Percentiles rank a stretch among this genome's conserved stretches.
Conservation (phyloP, 2,888 invertebrate species). For the Oegoconia quadripuncta region DNA sequence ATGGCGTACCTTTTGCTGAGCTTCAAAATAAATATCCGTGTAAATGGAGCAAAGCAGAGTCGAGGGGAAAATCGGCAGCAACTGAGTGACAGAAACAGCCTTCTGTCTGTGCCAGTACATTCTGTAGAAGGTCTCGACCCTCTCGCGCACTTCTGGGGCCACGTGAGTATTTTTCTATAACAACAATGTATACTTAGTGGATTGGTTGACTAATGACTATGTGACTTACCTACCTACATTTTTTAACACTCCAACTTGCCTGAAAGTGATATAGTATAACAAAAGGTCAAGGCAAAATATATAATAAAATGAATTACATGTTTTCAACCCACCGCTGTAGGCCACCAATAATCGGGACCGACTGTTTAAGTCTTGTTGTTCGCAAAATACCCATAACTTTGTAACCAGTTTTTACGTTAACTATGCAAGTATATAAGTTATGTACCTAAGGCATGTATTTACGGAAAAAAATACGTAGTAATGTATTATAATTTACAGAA, state of each 20-base stretch:
- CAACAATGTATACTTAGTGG: not conserved
- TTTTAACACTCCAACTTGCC: no score
- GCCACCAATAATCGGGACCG: not conserved
- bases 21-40: constrained; percentile 60
- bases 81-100: constrained; percentile 48
- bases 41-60: constrained; percentile 45
- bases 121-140: constrained; percentile 62
- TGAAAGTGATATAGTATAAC: no score
- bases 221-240: no score
- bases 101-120: constrained; percentile 67
- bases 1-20: constrained; percentile 52
- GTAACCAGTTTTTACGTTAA: not conserved
- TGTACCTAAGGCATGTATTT: no score
- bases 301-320: not conserved
- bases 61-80: constrained; percentile 52
- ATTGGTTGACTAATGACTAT: no score
- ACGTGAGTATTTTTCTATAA: constrained; percentile 42
- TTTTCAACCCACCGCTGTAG: not conserved
- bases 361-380: no score
- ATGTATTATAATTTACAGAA: no score
- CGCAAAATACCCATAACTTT: not conserved
- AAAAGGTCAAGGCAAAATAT: no score
- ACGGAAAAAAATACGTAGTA: no score
- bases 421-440: not conserved
- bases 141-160: constrained; percentile 39